phyloP scores from a whole-genome alignment of 2,888 invertebrate species.

The Pomacea canaliculata region DNA sequence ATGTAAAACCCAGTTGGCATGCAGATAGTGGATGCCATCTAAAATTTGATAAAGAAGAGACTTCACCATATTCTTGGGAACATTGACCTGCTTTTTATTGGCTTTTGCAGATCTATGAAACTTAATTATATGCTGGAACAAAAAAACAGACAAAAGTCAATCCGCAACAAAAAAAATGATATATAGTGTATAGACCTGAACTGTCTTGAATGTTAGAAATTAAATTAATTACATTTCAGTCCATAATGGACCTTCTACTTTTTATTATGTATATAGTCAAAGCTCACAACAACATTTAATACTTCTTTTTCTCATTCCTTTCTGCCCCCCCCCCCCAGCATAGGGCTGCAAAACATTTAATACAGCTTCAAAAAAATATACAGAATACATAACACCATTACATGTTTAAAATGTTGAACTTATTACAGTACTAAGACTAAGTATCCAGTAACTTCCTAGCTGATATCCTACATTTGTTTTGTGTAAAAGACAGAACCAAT shows the following conservation, averaged over 20 bases:
- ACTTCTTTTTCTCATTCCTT: too few relatives aligned
- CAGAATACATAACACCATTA: too few relatives aligned
- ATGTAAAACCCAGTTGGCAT: slow-evolving; percentile 99
- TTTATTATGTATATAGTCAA: too few relatives aligned
- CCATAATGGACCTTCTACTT: background rate
- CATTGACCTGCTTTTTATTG: slow-evolving; percentile 95
- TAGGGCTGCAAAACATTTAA: too few relatives aligned
- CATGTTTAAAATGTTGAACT: too few relatives aligned
- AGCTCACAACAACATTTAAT: too few relatives aligned
- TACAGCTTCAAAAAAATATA: too few relatives aligned
- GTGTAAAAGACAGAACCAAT: too few relatives aligned
- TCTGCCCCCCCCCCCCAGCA: too few relatives aligned
- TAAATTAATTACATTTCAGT: background rate
- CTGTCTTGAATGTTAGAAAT: background rate
- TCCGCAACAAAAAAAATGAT: background rate
- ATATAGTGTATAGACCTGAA: background rate
- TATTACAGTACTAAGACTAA: too few relatives aligned
- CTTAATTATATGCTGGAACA: slow-evolving; percentile 90
- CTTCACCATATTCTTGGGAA: slow-evolving; percentile 88
- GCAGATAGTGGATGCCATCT: slow-evolving; percentile 98
- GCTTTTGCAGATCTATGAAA: slow-evolving; percentile 98
- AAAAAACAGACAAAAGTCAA: background rate
- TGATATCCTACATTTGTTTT: too few relatives aligned
- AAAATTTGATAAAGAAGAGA: slow-evolving; percentile 96
- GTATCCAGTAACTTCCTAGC: too few relatives aligned